Percentiles rank a stretch among this genome's conserved stretches.
phyloP scores from a whole-genome alignment of 2,113 vertebrate species.

The Dissostichus mawsoni region DNA sequence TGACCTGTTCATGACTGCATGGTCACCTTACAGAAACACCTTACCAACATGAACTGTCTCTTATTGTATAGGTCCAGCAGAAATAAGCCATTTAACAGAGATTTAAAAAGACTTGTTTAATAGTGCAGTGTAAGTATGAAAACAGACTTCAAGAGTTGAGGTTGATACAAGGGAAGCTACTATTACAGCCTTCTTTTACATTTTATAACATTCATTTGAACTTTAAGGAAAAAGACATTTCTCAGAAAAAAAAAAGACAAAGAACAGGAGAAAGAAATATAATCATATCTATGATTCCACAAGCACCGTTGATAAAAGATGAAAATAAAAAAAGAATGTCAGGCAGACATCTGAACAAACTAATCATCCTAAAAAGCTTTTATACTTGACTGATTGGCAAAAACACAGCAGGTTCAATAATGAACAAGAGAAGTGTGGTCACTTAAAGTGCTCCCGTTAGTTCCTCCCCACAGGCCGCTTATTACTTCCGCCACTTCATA shows the following conservation, averaged over 20 bases:
- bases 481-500: slow-evolving; percentile 33
- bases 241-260: slow-evolving; percentile 37
- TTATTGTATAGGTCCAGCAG: neutral
- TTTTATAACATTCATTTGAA: slow-evolving; percentile 44
- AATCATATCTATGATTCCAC: slow-evolving; percentile 34
- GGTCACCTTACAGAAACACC: neutral
- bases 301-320: slow-evolving; percentile 61
- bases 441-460: slow-evolving; percentile 49
- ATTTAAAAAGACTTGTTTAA: slow-evolving; percentile 72
- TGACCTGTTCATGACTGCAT: neutral
- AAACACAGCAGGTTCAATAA: slow-evolving; percentile 28
- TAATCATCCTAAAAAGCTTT: neutral
- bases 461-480: slow-evolving; percentile 7
- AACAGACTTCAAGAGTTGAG: slow-evolving; percentile 56
- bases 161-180: slow-evolving; percentile 38
- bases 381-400: slow-evolving; percentile 35
- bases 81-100: neutral
- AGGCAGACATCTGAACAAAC: neutral
- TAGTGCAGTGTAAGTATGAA: slow-evolving; percentile 68
- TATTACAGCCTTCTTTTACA: slow-evolving; percentile 43
- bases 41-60: neutral
- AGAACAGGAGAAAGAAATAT: slow-evolving; percentile 82
- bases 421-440: slow-evolving; percentile 20
- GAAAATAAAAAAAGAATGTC: neutral
- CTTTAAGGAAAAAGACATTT: slow-evolving; percentile 43